Evolutionary conservation across 2,888 invertebrate species (phyloP).

Genomic region (Calliopum simillimum): DNA sequence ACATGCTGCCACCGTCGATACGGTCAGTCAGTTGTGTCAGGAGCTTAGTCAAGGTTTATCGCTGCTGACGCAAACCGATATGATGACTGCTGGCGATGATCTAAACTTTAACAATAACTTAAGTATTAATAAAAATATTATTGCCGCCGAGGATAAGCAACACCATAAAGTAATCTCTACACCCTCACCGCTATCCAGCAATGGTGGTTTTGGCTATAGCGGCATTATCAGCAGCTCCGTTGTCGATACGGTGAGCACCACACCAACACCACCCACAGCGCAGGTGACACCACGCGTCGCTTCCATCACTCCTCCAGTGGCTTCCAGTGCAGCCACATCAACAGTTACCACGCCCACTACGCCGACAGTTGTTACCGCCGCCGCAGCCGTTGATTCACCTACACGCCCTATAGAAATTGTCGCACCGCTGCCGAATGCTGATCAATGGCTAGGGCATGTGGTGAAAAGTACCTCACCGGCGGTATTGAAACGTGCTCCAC

Average conservation of each 20-base stretch:
- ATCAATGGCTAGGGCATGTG: slow-evolving; percentile 85
- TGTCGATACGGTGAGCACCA: slow-evolving; percentile 29
- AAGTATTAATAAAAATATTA: slow-evolving; percentile 71
- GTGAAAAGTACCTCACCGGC: slow-evolving; percentile 72
- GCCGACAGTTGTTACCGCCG: slow-evolving; percentile 67
- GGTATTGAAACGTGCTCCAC: slow-evolving; percentile 69
- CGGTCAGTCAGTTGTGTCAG: slow-evolving; percentile 80
- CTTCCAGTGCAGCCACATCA: slow-evolving; percentile 67
- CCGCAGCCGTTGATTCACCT: not conserved
- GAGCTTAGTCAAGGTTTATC: slow-evolving; percentile 79
- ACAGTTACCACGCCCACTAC: slow-evolving; percentile 70
- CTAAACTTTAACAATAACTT: slow-evolving; percentile 72
- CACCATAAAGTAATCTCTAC: slow-evolving; percentile 48
- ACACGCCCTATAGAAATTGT: slow-evolving; percentile 57
- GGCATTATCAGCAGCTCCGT: slow-evolving; percentile 15
- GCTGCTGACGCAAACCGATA: slow-evolving; percentile 73
- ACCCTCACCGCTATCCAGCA: slow-evolving; percentile 44
- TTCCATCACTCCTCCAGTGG: slow-evolving; percentile 67
- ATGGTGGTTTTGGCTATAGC: slow-evolving; percentile 41
- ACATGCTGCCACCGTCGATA: slow-evolving; percentile 64
- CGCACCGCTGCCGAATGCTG: slow-evolving; percentile 78
- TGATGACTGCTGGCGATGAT: slow-evolving; percentile 64
- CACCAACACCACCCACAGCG: slow-evolving; percentile 57
- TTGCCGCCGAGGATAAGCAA: slow-evolving; percentile 60
- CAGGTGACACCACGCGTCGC: slow-evolving; percentile 74